Conservation (phyloP, 2,113 vertebrate genomes). For the Cyprinodon variegatus region DNA sequence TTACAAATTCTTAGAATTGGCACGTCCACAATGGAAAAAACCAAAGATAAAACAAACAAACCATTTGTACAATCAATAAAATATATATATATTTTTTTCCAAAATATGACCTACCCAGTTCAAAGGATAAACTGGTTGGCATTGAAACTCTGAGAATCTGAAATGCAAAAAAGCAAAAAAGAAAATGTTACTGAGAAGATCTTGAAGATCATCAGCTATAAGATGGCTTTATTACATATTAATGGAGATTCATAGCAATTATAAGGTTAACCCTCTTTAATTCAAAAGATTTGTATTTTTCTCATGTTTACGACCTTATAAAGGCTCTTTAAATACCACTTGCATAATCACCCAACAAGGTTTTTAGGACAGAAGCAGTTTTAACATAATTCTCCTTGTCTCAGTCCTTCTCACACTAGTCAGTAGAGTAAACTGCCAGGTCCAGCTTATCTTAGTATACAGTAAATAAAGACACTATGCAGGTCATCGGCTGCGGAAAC, state of each 20-base stretch:
- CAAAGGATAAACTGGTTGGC: constrained; percentile 16
- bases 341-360: too few relatives aligned
- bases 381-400: not conserved
- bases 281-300: not conserved
- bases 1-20: not conserved
- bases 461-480: not conserved
- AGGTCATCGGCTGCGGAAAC: not conserved
- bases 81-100: not conserved
- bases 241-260: not conserved
- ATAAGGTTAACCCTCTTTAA: not conserved
- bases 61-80: not conserved
- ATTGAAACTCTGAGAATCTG: constrained; percentile 66
- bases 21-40: not conserved
- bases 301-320: not conserved
- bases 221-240: not conserved
- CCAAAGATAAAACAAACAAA: too few relatives aligned
- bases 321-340: not conserved
- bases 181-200: not conserved
- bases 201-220: not conserved
- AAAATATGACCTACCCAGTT: constrained; percentile 64
- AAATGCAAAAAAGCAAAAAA: constrained; percentile 15
- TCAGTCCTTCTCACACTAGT: not conserved
- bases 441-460: not conserved
- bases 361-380: too few relatives aligned
- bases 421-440: too few relatives aligned